Conservation (phyloP, 2,113 vertebrate species). For the Phylloscopus trochiloides region DNA sequence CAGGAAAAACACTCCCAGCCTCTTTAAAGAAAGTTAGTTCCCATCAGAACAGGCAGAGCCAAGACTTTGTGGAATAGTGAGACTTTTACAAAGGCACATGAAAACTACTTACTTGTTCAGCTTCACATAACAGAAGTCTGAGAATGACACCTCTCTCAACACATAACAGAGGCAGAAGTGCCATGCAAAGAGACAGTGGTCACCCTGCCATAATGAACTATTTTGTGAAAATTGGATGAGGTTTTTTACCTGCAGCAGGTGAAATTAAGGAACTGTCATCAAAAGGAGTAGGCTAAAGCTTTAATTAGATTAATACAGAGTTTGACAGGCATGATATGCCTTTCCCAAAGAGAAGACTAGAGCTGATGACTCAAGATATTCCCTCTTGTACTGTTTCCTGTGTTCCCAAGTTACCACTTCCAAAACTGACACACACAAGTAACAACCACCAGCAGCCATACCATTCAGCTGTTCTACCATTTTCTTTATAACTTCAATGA, state of each 20-base stretch:
- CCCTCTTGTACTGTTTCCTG: not conserved
- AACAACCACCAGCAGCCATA: not conserved
- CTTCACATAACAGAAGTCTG: not conserved
- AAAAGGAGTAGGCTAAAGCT: not conserved
- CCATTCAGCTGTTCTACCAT: not conserved
- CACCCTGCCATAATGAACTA: fast-evolving
- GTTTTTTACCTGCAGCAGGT: not conserved
- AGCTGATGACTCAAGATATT: not conserved
- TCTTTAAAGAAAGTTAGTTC: not conserved
- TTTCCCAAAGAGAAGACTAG: not conserved
- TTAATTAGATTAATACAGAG: not conserved
- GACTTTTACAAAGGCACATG: not conserved
- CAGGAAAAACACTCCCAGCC: not conserved
- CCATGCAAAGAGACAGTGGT: not conserved
- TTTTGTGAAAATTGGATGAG: not conserved
- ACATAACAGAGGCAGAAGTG: not conserved
- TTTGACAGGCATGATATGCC: not conserved
- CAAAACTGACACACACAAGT: not conserved
- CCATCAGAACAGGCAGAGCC: not conserved
- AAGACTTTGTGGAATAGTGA: not conserved
- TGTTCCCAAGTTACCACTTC: not conserved
- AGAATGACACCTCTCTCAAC: not conserved
- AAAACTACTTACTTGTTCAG: not conserved
- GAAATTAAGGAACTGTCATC: not conserved
- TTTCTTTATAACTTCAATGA: not conserved